Evolutionary conservation across 2,797 vertebrate genomes (phyloP).

Genomic region (Melanotaenia trifasciata): DNA sequence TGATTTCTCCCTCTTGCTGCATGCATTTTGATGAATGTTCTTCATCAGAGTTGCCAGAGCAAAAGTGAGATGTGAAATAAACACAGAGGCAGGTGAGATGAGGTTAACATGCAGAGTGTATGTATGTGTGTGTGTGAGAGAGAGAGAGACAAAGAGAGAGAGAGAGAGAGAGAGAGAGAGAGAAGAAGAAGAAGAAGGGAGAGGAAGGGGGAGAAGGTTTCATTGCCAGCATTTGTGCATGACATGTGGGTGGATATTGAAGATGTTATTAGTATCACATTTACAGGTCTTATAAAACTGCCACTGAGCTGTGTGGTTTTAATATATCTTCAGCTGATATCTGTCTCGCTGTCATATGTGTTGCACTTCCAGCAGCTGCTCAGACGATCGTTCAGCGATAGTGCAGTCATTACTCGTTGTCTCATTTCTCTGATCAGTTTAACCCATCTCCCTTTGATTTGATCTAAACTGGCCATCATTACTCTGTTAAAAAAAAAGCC

Average conservation of each 20-base stretch:
- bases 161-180: not conserved
- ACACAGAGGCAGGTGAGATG: slow-evolving; percentile 24
- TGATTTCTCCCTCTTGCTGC: slow-evolving; percentile 14
- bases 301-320: slow-evolving; percentile 61
- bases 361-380: slow-evolving; percentile 61
- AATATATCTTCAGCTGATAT: slow-evolving; percentile 66
- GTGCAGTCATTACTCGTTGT: slow-evolving; percentile 42
- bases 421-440: slow-evolving; percentile 56
- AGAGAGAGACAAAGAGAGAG: not conserved
- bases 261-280: slow-evolving; percentile 76
- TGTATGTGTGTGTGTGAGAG: slow-evolving; percentile 4
- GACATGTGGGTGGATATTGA: slow-evolving; percentile 69
- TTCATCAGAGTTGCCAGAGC: slow-evolving; percentile 22
- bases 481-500: not conserved
- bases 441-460: slow-evolving; percentile 52
- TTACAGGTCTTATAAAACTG: slow-evolving; percentile 74
- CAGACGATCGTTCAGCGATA: slow-evolving; percentile 55
- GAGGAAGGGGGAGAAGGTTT: slow-evolving; percentile 20
- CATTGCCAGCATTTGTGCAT: slow-evolving; percentile 50
- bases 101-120: slow-evolving; percentile 17
- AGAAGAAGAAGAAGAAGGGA: not conserved
- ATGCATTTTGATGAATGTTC: slow-evolving; percentile 15
- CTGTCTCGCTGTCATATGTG: slow-evolving; percentile 60
- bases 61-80: slow-evolving; percentile 22
- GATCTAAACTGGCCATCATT: slow-evolving; percentile 34